A percentile compares a stretch with the other conserved stretches of the same genome.
Conservation (phyloP, 2,888 invertebrate species). For the Trilocha varians region DNA sequence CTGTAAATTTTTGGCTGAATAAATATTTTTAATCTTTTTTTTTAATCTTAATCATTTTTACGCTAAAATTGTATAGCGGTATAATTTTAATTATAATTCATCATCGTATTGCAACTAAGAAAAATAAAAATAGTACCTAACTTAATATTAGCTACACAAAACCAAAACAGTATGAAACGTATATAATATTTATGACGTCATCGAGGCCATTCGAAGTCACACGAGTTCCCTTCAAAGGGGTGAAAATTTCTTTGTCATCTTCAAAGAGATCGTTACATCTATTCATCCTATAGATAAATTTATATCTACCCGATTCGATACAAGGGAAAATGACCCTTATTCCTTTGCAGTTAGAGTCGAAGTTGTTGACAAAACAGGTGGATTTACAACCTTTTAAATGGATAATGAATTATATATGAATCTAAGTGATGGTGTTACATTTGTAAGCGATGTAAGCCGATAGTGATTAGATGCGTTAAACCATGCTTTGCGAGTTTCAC, state of each 20-base stretch:
- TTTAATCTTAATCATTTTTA: no score
- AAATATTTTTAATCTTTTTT: no score
- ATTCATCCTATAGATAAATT: not conserved
- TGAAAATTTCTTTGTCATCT: constrained; percentile 8
- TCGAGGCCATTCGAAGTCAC: constrained; percentile 4
- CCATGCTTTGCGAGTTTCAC: no score
- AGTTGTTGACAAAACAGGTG: not conserved
- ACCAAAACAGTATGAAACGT: no score
- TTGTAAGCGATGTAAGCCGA: not conserved
- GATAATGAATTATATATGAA: not conserved
- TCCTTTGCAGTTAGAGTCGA: not conserved
- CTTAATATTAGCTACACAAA: no score
- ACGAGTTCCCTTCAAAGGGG: constrained; percentile 7
- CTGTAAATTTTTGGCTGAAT: no score
- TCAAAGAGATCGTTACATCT: constrained; percentile 6
- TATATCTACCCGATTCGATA: not conserved
- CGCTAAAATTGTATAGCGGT: no score
- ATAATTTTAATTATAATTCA: no score
- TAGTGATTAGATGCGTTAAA: not conserved
- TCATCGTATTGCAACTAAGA: no score
- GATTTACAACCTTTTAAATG: not conserved
- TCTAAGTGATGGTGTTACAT: constrained; percentile 3
- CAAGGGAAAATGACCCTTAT: not conserved
- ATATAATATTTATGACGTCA: not conserved
- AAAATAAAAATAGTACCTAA: no score